These are phyloP conservation scores for Fabriciana adippe DNA, from an alignment of 2,888 invertebrate genomes.

Conservation along the genomic window DNA sequence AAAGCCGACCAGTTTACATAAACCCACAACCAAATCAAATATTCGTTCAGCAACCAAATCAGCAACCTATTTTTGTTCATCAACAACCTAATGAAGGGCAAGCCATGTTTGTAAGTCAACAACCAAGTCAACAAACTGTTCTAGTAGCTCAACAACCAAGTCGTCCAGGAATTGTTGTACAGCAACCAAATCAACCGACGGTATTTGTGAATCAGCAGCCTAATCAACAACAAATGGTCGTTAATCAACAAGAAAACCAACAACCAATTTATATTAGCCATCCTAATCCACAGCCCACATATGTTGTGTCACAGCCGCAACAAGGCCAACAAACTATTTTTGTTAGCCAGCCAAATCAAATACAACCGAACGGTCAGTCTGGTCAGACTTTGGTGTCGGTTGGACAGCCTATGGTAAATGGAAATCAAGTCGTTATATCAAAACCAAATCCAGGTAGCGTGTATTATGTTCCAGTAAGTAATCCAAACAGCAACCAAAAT, in stretches of 20 bases:
- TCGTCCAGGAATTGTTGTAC: conserved; percentile 31
- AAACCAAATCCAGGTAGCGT: conserved; percentile 38
- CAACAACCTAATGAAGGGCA: conserved; percentile 33
- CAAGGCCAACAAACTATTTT: conserved; percentile 31
- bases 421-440: conserved; percentile 24
- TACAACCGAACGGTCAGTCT: conserved; percentile 13
- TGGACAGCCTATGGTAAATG: conserved; percentile 12
- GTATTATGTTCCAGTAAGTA: conserved; percentile 50
- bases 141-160: conserved; percentile 28
- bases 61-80: conserved; percentile 28
- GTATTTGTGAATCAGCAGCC: conserved; percentile 22
- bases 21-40: conserved; percentile 33
- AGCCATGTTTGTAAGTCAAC: conserved; percentile 24
- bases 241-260: conserved; percentile 33
- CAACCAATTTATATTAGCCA: conserved; percentile 23
- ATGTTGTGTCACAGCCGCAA: conserved; percentile 22
- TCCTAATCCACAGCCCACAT: conserved; percentile 30
- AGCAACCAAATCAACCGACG: conserved; percentile 35
- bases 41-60: conserved; percentile 26
- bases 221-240: conserved; percentile 30
- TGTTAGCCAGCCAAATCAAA: conserved; percentile 36
- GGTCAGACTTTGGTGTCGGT: conserved; percentile 13
- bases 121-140: conserved; percentile 29
- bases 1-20: conserved; percentile 15
- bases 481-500: conserved; percentile 34